Evolutionary conservation across 2,113 vertebrate species (phyloP), one percentile per base, ranked within the genome.

Genomic region (Melanerpes aurifrons): DNA sequence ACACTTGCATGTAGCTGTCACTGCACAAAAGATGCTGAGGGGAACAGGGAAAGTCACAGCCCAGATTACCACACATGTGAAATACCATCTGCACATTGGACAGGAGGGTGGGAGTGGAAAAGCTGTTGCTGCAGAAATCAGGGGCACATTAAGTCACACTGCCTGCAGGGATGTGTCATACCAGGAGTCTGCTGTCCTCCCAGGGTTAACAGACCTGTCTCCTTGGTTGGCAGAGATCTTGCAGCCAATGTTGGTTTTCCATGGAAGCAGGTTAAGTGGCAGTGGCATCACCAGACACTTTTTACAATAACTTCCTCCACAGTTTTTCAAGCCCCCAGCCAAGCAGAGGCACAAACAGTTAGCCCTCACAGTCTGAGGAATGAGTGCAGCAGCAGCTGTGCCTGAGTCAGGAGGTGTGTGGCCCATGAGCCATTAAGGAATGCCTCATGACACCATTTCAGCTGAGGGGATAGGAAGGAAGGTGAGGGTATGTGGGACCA

Each of bases 131-230:
- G 66, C 31, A 63, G 92, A 67, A 72, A 53, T 6, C 0, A 5
- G 37, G 63, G 25, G 56, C 8, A 2, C 0, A 0, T 32, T 67
- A 37, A 32, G 40, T 18, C 10, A 5, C 32, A 4, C 24, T 4
- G 67, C 64, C 86, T n/a, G 29, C 57, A 40, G 80, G 57, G 40
- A 16, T 25, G 24, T 32, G 61, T 25, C 61, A 68, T 68, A 10
- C n/a, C 75, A 57, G 31, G 19, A 93, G 31, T 54, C 35, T 31
- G 1, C 45, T 54, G 59, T 74, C 79, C 64, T 86, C 70, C 86
- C 67, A 18, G 50, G 66, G 80, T 31, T 37, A 2, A 63, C 7
- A 3, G 15, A 22, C n/a, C 37, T 4, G 0, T 59, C 43, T 56
- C 43, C 22, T 24, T 35, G 57, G 10, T 48, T 31, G n/a, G 66